phyloP scores from a whole-genome alignment of 2,888 invertebrate genomes.

The Metellina segmentata region DNA sequence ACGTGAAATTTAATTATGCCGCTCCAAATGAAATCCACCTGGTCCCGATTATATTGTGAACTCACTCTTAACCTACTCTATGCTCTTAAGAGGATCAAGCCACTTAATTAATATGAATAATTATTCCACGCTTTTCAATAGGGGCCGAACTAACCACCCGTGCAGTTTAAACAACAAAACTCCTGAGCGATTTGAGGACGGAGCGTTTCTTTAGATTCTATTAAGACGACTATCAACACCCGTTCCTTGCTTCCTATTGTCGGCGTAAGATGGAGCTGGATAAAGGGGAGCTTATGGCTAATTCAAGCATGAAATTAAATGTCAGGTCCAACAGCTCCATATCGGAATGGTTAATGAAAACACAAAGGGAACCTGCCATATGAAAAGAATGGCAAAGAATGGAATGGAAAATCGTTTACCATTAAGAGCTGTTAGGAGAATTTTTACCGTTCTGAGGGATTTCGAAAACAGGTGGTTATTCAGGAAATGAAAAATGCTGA shows the following conservation, averaged over 20 bases:
- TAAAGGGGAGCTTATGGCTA: conserved; percentile 38
- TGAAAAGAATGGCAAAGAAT: conserved; percentile 5
- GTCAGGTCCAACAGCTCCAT: conserved; percentile 62
- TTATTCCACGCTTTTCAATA: background rate
- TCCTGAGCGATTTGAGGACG: background rate
- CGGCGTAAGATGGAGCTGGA: conserved; percentile 6
- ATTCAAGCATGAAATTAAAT: conserved; percentile 71
- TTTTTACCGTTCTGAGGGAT: background rate
- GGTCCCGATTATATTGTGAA: conserved; percentile 11
- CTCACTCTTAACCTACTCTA: background rate
- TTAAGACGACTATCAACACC: conserved; percentile 38
- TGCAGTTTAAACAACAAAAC: conserved; percentile 13
- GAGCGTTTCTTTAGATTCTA: conserved; percentile 43
- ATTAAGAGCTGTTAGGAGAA: conserved; percentile 43
- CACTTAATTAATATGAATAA: conserved; percentile 42
- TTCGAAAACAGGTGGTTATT: background rate
- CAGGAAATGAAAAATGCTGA: background rate
- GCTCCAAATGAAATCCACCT: background rate
- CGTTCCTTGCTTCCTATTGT: conserved; percentile 15
- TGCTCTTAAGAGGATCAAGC: conserved; percentile 10
- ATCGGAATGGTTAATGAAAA: conserved; percentile 47
- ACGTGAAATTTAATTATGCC: conserved; percentile 38
- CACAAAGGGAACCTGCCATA: conserved; percentile 23
- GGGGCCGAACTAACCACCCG: conserved; percentile 11
- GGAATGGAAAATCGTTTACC: conserved; percentile 29